phyloP scores from a whole-genome alignment of 2,113 vertebrate genomes.

The Cynopterus brachyotis region DNA sequence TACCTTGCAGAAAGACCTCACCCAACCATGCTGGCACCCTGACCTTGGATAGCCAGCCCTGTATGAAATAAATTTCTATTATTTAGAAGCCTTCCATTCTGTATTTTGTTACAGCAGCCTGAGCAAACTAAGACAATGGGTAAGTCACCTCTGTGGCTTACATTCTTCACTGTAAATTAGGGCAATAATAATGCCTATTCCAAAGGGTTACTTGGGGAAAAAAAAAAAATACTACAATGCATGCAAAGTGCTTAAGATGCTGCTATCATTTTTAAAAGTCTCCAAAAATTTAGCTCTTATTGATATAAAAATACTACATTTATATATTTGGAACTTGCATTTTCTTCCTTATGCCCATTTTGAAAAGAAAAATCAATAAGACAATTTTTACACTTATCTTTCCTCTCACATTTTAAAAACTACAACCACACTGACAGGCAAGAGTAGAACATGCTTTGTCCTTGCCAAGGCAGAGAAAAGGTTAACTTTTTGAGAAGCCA shows the following conservation, averaged over 20 bases:
- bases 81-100: background rate
- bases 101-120: background rate
- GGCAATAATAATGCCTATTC: background rate
- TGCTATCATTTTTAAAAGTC: background rate
- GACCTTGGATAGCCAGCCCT: background rate
- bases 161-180: background rate
- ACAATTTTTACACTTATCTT: conserved; percentile 27
- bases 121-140: background rate
- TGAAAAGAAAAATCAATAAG: conserved; percentile 26
- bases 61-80: background rate
- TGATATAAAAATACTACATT: background rate
- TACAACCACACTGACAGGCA: background rate
- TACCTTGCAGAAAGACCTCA: background rate
- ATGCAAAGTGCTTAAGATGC: background rate
- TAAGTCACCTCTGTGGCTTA: background rate
- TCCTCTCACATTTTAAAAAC: conserved; percentile 3
- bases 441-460: background rate
- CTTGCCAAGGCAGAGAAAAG: conserved; percentile 62
- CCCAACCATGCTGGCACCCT: background rate
- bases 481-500: conserved; percentile 70
- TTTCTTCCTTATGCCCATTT: background rate
- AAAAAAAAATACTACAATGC: background rate
- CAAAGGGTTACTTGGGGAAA: background rate
- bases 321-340: background rate
- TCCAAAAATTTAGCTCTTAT: background rate